Evolutionary conservation across 2,888 invertebrate genomes (phyloP).

Genomic region (Drosophila suboccidentalis): DNA sequence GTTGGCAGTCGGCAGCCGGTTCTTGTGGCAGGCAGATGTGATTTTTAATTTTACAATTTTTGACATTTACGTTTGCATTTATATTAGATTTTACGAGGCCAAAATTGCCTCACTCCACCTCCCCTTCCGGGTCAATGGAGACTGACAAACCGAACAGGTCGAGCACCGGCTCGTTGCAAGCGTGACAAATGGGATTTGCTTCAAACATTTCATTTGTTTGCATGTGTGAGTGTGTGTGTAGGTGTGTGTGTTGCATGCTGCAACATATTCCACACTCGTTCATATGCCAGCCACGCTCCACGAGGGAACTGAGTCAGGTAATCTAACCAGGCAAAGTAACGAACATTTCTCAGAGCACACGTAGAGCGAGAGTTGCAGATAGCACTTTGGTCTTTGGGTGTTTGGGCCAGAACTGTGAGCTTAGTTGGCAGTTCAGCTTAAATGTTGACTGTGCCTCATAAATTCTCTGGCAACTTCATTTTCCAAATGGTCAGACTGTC

Average conservation of each 20-base stretch:
- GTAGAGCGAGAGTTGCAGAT: slow-evolving; percentile 38
- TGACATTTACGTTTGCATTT: slow-evolving; percentile 81
- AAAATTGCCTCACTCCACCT: slow-evolving; percentile 24
- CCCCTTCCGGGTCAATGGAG: slow-evolving; percentile 61
- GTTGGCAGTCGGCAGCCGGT: background rate
- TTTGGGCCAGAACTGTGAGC: slow-evolving; percentile 10
- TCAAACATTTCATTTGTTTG: slow-evolving; percentile 25
- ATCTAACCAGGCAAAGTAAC: slow-evolving; percentile 39
- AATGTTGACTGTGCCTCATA: slow-evolving; percentile 53
- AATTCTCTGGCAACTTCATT: slow-evolving; percentile 45
- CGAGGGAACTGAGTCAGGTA: slow-evolving; percentile 6
- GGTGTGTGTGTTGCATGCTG: slow-evolving; percentile 28
- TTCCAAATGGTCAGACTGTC: slow-evolving; percentile 20
- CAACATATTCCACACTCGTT: slow-evolving; percentile 57
- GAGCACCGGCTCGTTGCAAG: slow-evolving; percentile 52
- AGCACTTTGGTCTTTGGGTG: slow-evolving; percentile 13
- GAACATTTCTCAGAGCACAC: slow-evolving; percentile 44
- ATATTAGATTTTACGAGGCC: slow-evolving; percentile 77
- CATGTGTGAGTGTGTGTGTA: slow-evolving; percentile 3
- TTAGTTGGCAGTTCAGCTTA: slow-evolving; percentile 47
- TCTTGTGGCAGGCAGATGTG: slow-evolving; percentile 53
- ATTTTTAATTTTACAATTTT: slow-evolving; percentile 81
- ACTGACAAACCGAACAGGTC: slow-evolving; percentile 62
- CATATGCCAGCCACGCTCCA: slow-evolving; percentile 55
- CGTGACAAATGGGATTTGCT: slow-evolving; percentile 76